These are phyloP conservation scores for Carettochelys insculpta DNA, from an alignment of 2,113 vertebrate genomes.

Conservation along the genomic window DNA sequence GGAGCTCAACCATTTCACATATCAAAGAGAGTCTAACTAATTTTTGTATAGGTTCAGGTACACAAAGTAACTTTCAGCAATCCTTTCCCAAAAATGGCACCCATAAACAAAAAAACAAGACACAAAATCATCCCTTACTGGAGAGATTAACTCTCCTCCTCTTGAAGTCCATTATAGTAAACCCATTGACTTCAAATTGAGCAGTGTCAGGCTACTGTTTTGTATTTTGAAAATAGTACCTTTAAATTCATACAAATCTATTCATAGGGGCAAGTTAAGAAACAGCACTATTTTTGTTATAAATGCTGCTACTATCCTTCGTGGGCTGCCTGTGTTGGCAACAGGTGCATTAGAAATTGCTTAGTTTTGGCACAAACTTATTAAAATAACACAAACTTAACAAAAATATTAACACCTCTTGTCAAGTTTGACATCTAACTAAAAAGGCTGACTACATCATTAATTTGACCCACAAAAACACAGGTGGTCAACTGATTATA, in stretches of 20 bases:
- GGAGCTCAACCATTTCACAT: neutral
- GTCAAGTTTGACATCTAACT: too few species aligned
- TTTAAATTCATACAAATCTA: neutral
- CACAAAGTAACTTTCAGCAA: neutral
- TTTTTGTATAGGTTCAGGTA: neutral
- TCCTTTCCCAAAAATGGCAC: neutral
- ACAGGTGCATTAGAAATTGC: neutral
- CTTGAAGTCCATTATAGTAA: constrained; percentile 1
- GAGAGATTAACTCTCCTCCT: constrained; percentile 15
- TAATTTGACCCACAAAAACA: neutral
- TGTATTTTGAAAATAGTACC: neutral
- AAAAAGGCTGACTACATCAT: too few species aligned
- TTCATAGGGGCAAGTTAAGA: neutral
- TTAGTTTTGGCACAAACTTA: neutral
- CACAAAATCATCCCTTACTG: constrained; percentile 3
- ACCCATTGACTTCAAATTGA: neutral
- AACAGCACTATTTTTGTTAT: accelerated
- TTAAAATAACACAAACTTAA: too few species aligned
- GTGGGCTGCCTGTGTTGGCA: neutral
- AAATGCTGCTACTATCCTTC: neutral
- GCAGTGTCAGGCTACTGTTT: neutral
- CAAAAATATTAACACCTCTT: too few species aligned
- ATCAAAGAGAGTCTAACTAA: neutral
- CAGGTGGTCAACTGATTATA: neutral
- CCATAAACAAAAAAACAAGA: neutral